Base-by-base conservation (phyloP, 1,140 invertebrate genomes). In the Drosophila hydei region DNA sequence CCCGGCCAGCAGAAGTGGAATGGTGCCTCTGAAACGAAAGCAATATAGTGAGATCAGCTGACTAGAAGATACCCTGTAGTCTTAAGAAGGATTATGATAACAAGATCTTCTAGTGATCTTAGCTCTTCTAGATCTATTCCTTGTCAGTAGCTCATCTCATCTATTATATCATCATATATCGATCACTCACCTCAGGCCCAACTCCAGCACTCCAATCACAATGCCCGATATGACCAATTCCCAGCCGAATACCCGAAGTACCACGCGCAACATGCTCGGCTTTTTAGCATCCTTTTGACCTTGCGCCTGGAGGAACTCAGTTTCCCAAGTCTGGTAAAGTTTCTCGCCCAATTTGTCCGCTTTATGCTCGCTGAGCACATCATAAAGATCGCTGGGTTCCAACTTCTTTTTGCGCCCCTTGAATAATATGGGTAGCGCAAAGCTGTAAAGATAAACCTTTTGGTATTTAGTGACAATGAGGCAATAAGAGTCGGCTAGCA, bases 311-410 rank as follows among this genome's bases (percentile, higher is more conserved):
- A 75, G 55, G 19, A 75, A 47, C 36, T 91, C 76, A 4, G 40
- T 38, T 47, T 79, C 54, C 89, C 89, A 91, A 21, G 75, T 50
- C 14, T 50, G 27, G 30, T 62, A 84, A 11, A 91, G 45, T 38
- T 69, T 55, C 30, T 81, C 72, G 3, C 89, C 89, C 45, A 91
- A 60, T 1, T 50, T 75, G 3, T 85, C 73, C 0, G 93, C 93
- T 48, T 89, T 90, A 69, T 95, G 94, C 55, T 94, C 93, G n/a
- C 91, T 84, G 2, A 94, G 85, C 18, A 93, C 91, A 71, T 92
- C 89, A 65, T 93, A 94, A 0, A 95, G 85, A 90, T 94, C 94
- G 6, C 80, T 76, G 21, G 92, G 89, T 75, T 93, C 92, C 14
- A 94, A 77, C 40, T 93, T 93, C 30, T 92, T 91, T 62, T 92